These are phyloP conservation scores for Ornithoptera alexandrae DNA, from an alignment of 2,888 invertebrate species.

Conservation along the genomic window DNA sequence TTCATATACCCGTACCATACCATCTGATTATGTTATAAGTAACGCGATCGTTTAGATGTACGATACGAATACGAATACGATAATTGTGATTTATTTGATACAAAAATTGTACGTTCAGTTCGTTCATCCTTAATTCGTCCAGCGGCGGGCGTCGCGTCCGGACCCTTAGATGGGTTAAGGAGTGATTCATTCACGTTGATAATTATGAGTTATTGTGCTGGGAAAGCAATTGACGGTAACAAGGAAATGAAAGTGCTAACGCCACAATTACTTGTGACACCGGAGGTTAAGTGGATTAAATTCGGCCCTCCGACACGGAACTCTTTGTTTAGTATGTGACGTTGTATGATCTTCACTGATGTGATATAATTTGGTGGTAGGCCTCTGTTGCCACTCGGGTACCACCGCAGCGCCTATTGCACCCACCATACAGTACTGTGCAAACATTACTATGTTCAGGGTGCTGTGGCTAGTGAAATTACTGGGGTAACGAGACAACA, in stretches of 20 bases:
- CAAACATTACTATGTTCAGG: too few relatives aligned
- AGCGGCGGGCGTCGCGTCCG: neutral
- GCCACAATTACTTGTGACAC: conserved; percentile 13
- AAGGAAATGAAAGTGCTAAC: conserved; percentile 28
- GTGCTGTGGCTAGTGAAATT: too few relatives aligned
- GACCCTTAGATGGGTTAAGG: conserved; percentile 15
- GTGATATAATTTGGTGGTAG: too few relatives aligned
- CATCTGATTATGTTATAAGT: too few relatives aligned
- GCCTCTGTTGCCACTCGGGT: too few relatives aligned
- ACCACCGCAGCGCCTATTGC: too few relatives aligned
- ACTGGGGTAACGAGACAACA: too few relatives aligned
- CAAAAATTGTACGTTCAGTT: conserved; percentile 4
- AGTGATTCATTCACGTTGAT: conserved; percentile 24
- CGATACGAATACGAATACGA: neutral
- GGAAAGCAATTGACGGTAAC: conserved; percentile 28
- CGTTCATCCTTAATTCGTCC: conserved; percentile 2
- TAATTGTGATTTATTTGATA: conserved; percentile 7
- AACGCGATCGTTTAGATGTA: too few relatives aligned
- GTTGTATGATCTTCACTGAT: too few relatives aligned
- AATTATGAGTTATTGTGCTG: conserved; percentile 28
- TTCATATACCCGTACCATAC: too few relatives aligned
- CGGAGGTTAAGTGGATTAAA: conserved; percentile 17
- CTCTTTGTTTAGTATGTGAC: neutral
- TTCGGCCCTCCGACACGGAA: neutral
- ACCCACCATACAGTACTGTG: too few relatives aligned